These are phyloP conservation scores for Patella ulyssiponensis DNA, from an alignment of 2,888 invertebrate species.

Conservation along the genomic window DNA sequence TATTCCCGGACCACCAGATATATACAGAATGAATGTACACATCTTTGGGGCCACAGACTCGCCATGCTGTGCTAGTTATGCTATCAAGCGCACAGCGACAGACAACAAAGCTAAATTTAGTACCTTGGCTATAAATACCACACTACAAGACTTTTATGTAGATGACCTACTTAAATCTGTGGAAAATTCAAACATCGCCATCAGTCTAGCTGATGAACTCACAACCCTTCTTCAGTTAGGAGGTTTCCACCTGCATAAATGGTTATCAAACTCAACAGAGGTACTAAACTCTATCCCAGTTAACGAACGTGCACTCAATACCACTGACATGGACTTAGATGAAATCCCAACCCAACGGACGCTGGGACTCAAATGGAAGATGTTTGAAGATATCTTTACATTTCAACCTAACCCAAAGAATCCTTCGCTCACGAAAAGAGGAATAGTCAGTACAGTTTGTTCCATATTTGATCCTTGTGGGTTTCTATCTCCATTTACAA, in stretches of 20 bases:
- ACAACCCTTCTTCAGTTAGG: not conserved
- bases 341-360: not conserved
- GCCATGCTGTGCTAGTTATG: slow-evolving; percentile 11
- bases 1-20: no score
- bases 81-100: slow-evolving; percentile 1
- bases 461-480: no score
- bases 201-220: not conserved
- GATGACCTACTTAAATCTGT: not conserved
- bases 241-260: not conserved
- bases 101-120: not conserved
- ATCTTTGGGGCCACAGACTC: no score
- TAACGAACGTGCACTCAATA: no score
- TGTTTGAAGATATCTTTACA: no score
- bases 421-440: no score
- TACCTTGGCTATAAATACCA: not conserved
- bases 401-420: no score
- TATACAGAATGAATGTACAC: no score
- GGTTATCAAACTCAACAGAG: not conserved
- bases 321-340: no score
- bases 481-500: no score
- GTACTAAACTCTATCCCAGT: no score
- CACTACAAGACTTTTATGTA: not conserved
- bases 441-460: no score
- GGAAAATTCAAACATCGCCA: not conserved
- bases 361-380: slow-evolving; percentile 1